Conservation (phyloP, 1,140 invertebrate species). For the Hypsibius dujardini region DNA sequence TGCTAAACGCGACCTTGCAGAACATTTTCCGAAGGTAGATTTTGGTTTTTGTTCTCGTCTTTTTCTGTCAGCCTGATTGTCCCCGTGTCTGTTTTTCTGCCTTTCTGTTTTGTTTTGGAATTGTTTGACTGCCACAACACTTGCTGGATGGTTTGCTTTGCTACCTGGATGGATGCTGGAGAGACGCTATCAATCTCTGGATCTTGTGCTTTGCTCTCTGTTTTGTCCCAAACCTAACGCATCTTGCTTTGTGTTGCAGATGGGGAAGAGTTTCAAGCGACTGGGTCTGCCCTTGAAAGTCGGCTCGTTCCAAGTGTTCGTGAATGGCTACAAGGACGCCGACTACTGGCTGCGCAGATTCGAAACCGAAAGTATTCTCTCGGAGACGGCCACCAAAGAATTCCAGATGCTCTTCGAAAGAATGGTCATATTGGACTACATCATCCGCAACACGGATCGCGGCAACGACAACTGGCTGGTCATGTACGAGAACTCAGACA, state of each 20-base stretch:
- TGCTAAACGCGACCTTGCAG: conserved; percentile 81
- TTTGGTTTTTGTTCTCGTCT: too few species aligned
- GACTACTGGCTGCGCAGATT: conserved; percentile 85
- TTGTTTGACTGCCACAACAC: too few species aligned
- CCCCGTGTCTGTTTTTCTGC: too few species aligned
- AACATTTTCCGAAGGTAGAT: conserved; percentile 55
- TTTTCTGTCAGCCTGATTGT: too few species aligned
- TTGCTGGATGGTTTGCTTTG: too few species aligned
- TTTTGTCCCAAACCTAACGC: too few species aligned
- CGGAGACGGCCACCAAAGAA: conserved; percentile 47
- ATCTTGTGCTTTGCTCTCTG: too few species aligned
- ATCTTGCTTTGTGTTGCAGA: conserved; percentile 33
- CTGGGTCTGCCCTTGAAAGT: conserved; percentile 71
- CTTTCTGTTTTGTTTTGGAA: too few species aligned
- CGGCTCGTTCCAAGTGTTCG: conserved; percentile 92
- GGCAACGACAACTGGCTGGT: conserved; percentile 99
- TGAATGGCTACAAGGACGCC: conserved; percentile 88
- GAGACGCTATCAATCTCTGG: too few species aligned
- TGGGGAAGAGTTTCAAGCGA: conserved; percentile 75
- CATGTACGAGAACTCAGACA: conserved; percentile 58
- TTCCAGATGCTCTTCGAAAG: conserved; percentile 92
- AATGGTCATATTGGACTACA: conserved; percentile 92
- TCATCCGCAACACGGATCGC: conserved; percentile 95
- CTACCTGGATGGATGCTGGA: too few species aligned
- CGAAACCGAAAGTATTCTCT: conserved; percentile 61